Base-by-base conservation (phyloP, 2,888 invertebrate genomes). In the Eucera pruinosa region DNA sequence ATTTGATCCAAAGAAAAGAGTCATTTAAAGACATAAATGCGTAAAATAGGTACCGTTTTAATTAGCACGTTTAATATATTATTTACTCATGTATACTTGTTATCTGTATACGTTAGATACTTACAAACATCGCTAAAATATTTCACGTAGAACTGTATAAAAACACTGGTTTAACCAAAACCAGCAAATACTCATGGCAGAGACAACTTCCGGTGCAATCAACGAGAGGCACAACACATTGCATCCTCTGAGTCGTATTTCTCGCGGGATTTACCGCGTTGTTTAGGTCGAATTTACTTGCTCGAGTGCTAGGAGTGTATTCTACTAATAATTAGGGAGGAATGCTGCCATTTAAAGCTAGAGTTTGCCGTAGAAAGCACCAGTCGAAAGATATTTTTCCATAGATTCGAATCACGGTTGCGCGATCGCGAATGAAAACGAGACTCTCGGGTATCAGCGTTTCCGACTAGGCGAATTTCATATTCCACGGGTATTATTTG, bases 401-500 rank as follows among this genome's bases (percentile, higher is more conserved):
- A 9, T 0, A 41, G 33, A 25, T 48, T 30, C 13, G 18, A 45
- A 15, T 43, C 72, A 64, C 72, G 74, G 57, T 73, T 30, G 33
- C 47, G n/a, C 47, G 54, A 27, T 23, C 58, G 57, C 36, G 75
- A 61, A 76, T 50, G 70, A 62, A 70, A 57, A 64, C 62, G 39
- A 55, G 39, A 47, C 66, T 23, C 60, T 7, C 33, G 62, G 62
- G 64, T 82, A 82, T 71, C 67, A 65, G 64, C 60, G 72, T 79
- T 82, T 69, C 79, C 80, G 73, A 73, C 77, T 76, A 81, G 74
- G 62, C 78, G 81, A 81, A 81, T 82, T 81, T 79, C 81, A 82
- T 82, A 78, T 85, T 79, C 81, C 62, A 57, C 78, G 77, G n/a
- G 70, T 73, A 83, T 85, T 85, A 82, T 84, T 82, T 82, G 84